Conservation (phyloP, 2,888 invertebrate species). For the Drosophila vallismaia region DNA sequence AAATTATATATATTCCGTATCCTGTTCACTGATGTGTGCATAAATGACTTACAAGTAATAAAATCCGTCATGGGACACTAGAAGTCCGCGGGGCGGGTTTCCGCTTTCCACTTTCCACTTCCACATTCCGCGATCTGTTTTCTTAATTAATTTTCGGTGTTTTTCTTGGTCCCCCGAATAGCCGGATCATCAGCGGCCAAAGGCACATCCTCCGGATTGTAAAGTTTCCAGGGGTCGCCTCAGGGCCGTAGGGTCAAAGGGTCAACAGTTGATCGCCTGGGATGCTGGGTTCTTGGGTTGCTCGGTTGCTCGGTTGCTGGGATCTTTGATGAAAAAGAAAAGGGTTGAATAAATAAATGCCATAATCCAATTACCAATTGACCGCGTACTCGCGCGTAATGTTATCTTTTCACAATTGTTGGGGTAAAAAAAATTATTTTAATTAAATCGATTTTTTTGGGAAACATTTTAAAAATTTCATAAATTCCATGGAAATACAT, state of each 20-base stretch:
- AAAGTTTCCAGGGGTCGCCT: conserved; percentile 12
- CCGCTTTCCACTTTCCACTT: conserved; percentile 5
- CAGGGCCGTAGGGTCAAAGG: conserved; percentile 37
- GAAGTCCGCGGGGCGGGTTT: conserved; percentile 5
- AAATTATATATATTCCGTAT: background rate
- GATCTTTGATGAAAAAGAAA: conserved; percentile 17
- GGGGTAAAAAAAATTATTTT: conserved; percentile 6
- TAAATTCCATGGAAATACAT: too few species aligned
- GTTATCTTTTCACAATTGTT: background rate
- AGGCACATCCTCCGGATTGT: conserved; percentile 48
- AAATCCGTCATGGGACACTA: conserved; percentile 56
- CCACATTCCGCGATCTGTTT: conserved; percentile 41
- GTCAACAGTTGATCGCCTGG: conserved; percentile 24
- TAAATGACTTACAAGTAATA: conserved; percentile 64
- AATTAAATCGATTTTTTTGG: background rate
- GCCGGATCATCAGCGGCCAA: conserved; percentile 28
- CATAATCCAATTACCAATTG: conserved; percentile 64
- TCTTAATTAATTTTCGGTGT: conserved; percentile 66
- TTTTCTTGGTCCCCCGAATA: conserved; percentile 20
- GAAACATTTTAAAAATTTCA: background rate
- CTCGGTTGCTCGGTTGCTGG: background rate
- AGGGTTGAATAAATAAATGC: conserved; percentile 32
- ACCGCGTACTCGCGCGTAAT: conserved; percentile 46
- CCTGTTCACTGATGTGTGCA: conserved; percentile 46
- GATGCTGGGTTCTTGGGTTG: background rate